phyloP scores from a whole-genome alignment of 2,888 invertebrate genomes.

The Entomobrya multifasciata region DNA sequence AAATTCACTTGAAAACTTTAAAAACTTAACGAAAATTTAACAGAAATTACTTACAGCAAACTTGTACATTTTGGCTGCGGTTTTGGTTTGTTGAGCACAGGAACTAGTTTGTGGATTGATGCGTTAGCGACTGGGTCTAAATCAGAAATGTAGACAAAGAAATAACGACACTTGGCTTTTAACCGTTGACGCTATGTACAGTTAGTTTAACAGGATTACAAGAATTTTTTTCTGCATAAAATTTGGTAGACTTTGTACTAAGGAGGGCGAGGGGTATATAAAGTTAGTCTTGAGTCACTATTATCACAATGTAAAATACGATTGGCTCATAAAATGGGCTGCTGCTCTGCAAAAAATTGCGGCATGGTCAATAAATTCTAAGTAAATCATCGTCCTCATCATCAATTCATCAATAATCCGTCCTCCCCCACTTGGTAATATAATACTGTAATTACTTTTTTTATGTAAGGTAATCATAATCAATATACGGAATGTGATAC shows the following conservation, averaged over 20 bases:
- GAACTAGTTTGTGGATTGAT: not conserved
- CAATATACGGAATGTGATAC: not conserved
- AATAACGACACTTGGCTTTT: not conserved
- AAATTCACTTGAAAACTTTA: too few species aligned
- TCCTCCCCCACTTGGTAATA: not conserved
- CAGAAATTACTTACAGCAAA: conserved; percentile 50
- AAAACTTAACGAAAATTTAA: not conserved
- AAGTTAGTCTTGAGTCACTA: not conserved
- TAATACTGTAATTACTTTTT: not conserved
- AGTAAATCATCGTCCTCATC: conserved; percentile 21
- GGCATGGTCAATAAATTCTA: not conserved
- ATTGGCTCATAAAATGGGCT: not conserved
- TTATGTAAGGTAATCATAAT: not conserved
- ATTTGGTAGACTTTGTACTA: too few species aligned
- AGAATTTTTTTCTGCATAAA: too few species aligned
- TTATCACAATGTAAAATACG: not conserved
- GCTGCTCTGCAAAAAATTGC: not conserved
- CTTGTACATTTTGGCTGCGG: conserved; percentile 53
- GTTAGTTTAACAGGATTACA: not conserved
- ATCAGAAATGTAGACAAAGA: conserved; percentile 20
- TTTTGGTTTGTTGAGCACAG: not conserved
- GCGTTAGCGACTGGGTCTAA: not conserved
- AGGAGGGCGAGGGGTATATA: not conserved
- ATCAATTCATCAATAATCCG: not conserved
- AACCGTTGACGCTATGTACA: not conserved